These are phyloP conservation scores for Athene cunicularia DNA, from an alignment of 2,113 vertebrate genomes.

Conservation along the genomic window DNA sequence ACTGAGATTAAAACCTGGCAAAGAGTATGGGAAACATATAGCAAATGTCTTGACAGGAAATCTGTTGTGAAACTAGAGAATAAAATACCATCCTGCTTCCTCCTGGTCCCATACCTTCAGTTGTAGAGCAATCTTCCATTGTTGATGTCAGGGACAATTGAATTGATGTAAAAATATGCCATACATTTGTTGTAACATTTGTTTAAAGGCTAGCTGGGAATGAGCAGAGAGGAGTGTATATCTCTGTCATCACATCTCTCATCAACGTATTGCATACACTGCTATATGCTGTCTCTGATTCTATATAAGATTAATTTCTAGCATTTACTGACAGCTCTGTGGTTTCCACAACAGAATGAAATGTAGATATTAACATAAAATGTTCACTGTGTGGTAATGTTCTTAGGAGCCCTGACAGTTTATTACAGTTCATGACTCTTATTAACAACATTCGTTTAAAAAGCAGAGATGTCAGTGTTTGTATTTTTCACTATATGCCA, in stretches of 20 bases:
- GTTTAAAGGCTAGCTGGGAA: not conserved
- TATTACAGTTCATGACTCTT: not conserved
- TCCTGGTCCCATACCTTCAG: not conserved
- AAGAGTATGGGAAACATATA: not conserved
- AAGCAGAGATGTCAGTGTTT: not conserved
- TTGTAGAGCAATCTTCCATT: not conserved
- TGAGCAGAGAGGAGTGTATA: not conserved
- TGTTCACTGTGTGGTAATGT: not conserved
- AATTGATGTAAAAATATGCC: not conserved
- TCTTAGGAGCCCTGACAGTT: not conserved
- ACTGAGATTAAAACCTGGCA: not conserved
- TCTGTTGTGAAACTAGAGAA: not conserved
- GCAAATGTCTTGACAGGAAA: not conserved
- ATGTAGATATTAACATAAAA: not conserved
- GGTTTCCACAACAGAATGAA: not conserved
- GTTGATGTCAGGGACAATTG: not conserved
- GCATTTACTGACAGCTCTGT: not conserved
- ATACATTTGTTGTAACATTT: not conserved
- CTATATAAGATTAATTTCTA: not conserved
- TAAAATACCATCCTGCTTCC: not conserved
- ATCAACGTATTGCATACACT: not conserved
- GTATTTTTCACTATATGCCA: not conserved
- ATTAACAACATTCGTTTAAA: not conserved
- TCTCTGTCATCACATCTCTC: not conserved
- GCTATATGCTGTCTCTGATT: not conserved